These are phyloP conservation scores for Pollimyrus isidori DNA, from an alignment of 2,113 vertebrate species.

Conservation along the genomic window DNA sequence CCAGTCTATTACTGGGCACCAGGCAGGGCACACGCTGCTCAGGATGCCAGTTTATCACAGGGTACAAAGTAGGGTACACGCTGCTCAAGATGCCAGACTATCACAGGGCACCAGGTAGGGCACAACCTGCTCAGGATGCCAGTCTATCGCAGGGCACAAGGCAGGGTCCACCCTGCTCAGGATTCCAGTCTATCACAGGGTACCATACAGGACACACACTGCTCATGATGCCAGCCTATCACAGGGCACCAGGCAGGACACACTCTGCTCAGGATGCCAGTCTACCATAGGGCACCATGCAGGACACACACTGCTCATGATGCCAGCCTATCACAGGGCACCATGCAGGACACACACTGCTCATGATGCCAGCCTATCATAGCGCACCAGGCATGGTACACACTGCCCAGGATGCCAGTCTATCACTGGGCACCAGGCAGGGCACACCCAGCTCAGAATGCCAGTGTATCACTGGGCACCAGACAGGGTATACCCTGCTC, in stretches of 20 bases:
- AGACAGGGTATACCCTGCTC: not conserved
- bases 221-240: no score
- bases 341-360: not conserved
- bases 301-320: not conserved
- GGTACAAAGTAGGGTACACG: not conserved
- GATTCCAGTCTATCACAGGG: no score
- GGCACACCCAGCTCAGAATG: not conserved
- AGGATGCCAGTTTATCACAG: not conserved
- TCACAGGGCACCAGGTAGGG: not conserved
- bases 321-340: not conserved
- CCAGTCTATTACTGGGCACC: no score
- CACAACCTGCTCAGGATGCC: not conserved
- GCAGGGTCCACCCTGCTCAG: no score
- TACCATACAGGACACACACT: no score
- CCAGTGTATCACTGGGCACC: not conserved
- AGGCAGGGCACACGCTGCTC: no score
- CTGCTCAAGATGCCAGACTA: not conserved
- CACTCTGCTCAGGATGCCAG: no score
- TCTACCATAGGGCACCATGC: not conserved
- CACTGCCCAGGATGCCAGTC: not conserved
- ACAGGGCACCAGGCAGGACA: no score
- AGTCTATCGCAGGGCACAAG: not conserved
- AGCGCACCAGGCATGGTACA: not conserved
- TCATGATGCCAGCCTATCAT: not conserved
- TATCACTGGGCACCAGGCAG: not conserved